Percentiles rank a stretch among this genome's conserved stretches.
Conservation (phyloP, 2,888 invertebrate genomes). For the Myathropa florea region DNA sequence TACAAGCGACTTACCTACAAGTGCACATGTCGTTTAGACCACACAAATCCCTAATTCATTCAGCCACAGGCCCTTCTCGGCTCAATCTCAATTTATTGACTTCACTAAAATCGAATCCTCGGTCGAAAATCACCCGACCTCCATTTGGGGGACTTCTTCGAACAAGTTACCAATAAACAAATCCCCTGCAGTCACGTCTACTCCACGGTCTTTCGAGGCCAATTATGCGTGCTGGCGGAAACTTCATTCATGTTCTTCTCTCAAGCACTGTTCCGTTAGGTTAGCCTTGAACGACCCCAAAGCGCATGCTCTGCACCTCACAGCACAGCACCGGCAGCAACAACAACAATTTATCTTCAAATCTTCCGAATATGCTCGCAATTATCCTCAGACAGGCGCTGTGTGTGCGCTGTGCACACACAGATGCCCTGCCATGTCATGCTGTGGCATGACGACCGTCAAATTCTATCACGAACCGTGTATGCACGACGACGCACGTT, state of each 20-base stretch:
- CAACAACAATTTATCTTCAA: background rate
- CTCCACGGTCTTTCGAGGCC: background rate
- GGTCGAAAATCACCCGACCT: background rate
- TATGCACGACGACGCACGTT: background rate
- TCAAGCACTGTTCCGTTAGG: slow-evolving; percentile 40
- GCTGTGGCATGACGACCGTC: background rate
- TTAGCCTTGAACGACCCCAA: slow-evolving; percentile 22
- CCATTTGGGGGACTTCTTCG: background rate
- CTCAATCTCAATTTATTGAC: background rate
- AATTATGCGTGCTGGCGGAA: slow-evolving; percentile 29
- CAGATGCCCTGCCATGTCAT: background rate
- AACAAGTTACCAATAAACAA: background rate
- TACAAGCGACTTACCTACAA: no score
- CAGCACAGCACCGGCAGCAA: background rate
- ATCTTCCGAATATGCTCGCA: background rate
- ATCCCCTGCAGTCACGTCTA: background rate
- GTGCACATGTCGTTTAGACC: background rate
- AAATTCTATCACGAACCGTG: slow-evolving; percentile 55
- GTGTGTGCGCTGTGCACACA: background rate
- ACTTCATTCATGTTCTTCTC: slow-evolving; percentile 46
- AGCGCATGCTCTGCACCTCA: background rate
- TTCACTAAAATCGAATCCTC: background rate
- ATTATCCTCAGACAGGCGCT: background rate
- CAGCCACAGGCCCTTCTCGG: background rate
- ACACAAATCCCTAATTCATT: background rate